Base-by-base conservation (phyloP, 2,888 invertebrate species). In the Disparrhopalites patrizii region DNA sequence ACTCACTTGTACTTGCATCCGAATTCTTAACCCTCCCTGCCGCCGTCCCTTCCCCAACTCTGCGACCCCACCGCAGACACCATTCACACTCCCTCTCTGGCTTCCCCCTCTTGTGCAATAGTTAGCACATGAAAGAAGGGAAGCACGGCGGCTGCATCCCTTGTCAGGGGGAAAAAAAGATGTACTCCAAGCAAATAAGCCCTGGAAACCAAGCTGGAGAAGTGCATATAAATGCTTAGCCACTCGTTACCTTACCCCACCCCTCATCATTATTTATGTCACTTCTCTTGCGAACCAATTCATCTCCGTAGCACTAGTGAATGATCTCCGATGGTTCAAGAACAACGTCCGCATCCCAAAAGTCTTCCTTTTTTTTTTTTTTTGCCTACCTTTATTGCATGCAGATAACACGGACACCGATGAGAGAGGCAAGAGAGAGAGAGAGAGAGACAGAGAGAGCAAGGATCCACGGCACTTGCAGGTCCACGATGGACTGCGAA, bases 1-100 rank as follows among this genome's bases (percentile, higher is more conserved):
- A 71, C 69, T 69, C 66, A 67, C 69, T 70, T 68, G 70, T 69
- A 66, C 70, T 67, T 64, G 62, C 31, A 66, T 62, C 55, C n/a
- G n/a, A n/a, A n/a, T n/a, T n/a, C n/a, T n/a, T n/a, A n/a, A n/a
- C n/a, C 57, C 62, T 66, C 66, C 38, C 52, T 25, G 30, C n/a
- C n/a, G n/a, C n/a, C n/a, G n/a, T n/a, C n/a, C n/a, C n/a, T n/a
- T n/a, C n/a, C 31, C 52, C n/a, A 47, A 47, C 47, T 43, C 27
- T 31, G 10, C 18, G 15, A 28, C 30, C 55, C 27, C 28, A 20
- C 40, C 40, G 20, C 20, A 40, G n/a, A 40, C 30, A 36, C 36
- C 55, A 54, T 50, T 10, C 50, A 20, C 23, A 50, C 10, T 20
- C 2, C 25, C n/a, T n/a, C n/a, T n/a, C n/a, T n/a, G n/a, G n/a